Evolutionary conservation across 2,888 invertebrate species (phyloP).

Genomic region (Gerosis bhagava): DNA sequence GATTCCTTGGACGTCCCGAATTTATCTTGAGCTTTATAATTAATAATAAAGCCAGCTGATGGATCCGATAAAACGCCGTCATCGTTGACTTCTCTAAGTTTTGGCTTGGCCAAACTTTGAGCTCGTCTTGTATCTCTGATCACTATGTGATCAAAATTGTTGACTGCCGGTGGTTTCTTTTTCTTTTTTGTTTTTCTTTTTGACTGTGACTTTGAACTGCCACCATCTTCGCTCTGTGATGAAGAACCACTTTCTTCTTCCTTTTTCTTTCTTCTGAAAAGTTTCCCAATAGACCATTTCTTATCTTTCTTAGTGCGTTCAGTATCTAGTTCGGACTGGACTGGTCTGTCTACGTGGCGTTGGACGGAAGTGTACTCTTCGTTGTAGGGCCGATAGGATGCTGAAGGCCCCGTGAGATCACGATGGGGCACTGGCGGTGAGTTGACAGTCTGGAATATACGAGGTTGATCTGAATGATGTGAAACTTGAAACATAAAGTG

Average conservation of each 20-base stretch:
- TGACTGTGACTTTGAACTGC: slow-evolving; percentile 63
- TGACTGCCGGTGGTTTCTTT: slow-evolving; percentile 75
- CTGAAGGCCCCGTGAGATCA: slow-evolving; percentile 56
- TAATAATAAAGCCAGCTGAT: slow-evolving; percentile 73
- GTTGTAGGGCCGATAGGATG: slow-evolving; percentile 63
- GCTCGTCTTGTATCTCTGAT: slow-evolving; percentile 76
- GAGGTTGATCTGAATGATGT: too few relatives aligned
- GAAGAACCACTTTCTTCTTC: slow-evolving; percentile 83
- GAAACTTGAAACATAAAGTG: too few relatives aligned
- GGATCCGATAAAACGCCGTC: slow-evolving; percentile 83
- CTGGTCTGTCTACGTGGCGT: slow-evolving; percentile 58
- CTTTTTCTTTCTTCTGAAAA: slow-evolving; percentile 89
- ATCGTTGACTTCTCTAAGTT: slow-evolving; percentile 62
- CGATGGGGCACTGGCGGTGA: slow-evolving; percentile 74
- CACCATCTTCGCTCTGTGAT: slow-evolving; percentile 75
- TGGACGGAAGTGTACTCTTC: slow-evolving; percentile 67
- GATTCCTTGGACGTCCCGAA: slow-evolving; percentile 66
- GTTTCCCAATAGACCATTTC: slow-evolving; percentile 92
- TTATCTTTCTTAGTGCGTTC: slow-evolving; percentile 82
- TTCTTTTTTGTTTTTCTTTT: slow-evolving; percentile 77
- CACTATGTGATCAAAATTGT: slow-evolving; percentile 87
- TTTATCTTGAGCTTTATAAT: slow-evolving; percentile 60
- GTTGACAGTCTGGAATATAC: slow-evolving; percentile 75
- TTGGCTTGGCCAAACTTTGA: slow-evolving; percentile 71
- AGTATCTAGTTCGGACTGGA: slow-evolving; percentile 55